A percentile compares a stretch with the other conserved stretches of the same genome.
phyloP scores from a whole-genome alignment of 2,888 invertebrate species.

The Parthenolecanium corni region DNA sequence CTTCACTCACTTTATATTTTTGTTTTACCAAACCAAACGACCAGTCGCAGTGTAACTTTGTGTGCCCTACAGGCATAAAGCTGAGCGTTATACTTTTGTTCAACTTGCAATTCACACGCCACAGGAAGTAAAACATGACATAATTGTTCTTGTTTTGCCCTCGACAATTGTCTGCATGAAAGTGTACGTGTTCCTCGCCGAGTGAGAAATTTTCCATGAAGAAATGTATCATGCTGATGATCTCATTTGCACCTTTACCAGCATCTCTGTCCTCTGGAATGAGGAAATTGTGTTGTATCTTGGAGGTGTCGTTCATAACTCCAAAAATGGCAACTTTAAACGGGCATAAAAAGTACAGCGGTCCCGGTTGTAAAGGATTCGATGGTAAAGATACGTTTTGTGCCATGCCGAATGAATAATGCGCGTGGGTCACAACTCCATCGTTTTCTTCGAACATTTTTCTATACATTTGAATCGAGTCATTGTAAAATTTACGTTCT shows the following conservation, averaged over 20 bases:
- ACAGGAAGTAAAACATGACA: not conserved
- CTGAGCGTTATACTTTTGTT: not conserved
- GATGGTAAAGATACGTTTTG: slow-evolving; percentile 30
- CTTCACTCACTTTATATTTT: not conserved
- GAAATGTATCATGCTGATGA: slow-evolving; percentile 23
- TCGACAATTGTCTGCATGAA: slow-evolving; percentile 31
- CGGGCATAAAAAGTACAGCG: slow-evolving; percentile 29
- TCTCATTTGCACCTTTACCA: slow-evolving; percentile 23
- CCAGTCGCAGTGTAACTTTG: not conserved
- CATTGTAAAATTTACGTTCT: not conserved
- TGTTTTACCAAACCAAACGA: not conserved
- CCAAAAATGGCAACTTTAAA: slow-evolving; percentile 31
- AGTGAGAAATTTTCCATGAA: not conserved
- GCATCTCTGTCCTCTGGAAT: slow-evolving; percentile 26
- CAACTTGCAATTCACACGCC: not conserved
- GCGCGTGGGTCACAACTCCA: too few species aligned
- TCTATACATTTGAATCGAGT: not conserved
- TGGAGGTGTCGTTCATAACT: slow-evolving; percentile 30
- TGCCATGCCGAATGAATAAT: slow-evolving; percentile 29
- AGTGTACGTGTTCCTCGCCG: slow-evolving; percentile 21
- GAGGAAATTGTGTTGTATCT: slow-evolving; percentile 29
- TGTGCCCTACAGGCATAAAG: not conserved
- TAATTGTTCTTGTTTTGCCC: slow-evolving; percentile 30
- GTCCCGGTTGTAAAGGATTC: slow-evolving; percentile 31
- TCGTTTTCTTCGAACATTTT: not conserved